phyloP scores from a whole-genome alignment of 1,140 invertebrate genomes.

The Lutraria rhynchaena region DNA sequence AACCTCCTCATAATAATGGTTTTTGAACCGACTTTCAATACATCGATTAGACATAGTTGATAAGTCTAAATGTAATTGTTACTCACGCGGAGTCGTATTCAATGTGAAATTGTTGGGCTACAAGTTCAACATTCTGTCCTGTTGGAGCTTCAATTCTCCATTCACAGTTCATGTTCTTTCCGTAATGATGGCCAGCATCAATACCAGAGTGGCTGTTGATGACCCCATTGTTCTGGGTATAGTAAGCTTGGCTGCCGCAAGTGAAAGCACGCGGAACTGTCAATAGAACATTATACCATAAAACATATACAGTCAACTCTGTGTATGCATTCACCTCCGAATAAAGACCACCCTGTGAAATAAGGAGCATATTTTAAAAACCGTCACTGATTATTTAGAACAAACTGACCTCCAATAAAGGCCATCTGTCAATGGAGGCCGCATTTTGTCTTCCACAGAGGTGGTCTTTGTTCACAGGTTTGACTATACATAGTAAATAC shows the following conservation, averaged over 20 bases:
- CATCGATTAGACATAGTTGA: not conserved
- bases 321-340: no score
- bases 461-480: no score
- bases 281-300: no score
- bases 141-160: slow-evolving; percentile 44
- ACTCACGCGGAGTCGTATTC: slow-evolving; percentile 30
- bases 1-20: not conserved
- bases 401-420: no score
- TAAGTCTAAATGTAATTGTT: no score
- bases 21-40: not conserved
- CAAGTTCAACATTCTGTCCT: slow-evolving; percentile 34
- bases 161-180: slow-evolving; percentile 34
- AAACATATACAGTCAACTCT: no score
- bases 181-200: slow-evolving; percentile 26
- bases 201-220: slow-evolving; percentile 20
- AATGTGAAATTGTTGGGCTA: slow-evolving; percentile 19
- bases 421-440: no score
- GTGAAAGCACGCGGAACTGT: not conserved
- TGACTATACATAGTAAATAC: no score
- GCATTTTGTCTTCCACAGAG: no score
- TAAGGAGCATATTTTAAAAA: no score
- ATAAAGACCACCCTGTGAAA: no score
- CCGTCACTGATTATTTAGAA: no score
- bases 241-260: slow-evolving; percentile 7
- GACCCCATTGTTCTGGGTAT: slow-evolving; percentile 16